Evolutionary conservation across 2,888 invertebrate genomes (phyloP), one percentile per base, ranked within the genome.

Genomic region (Tethea ocularis): DNA sequence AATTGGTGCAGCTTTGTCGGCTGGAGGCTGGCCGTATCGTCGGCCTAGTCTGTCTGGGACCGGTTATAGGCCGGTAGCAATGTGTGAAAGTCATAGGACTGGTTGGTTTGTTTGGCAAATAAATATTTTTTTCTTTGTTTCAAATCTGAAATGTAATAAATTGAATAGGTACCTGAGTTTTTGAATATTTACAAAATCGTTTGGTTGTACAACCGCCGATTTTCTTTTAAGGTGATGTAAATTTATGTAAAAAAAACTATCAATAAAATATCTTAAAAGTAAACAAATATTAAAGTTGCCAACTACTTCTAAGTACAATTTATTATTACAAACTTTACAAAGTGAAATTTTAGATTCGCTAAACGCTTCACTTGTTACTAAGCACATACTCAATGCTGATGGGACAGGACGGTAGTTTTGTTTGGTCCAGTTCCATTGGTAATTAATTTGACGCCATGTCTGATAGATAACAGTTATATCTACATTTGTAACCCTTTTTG

Each of bases 1-100:
- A 91, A 92, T 92, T 91, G 89, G 87, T 84, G 80, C 78, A 80
- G 87, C 89, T 90, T 89, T 90, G 89, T 87, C 88, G 88, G 86
- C 75, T 65, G 72, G 67, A 67, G 63, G 67, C 62, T 20, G 69
- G 71, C 69, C 78, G 73, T 83, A 81, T 81, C 77, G 80, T 73
- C 73, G 75, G 71, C 64, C 67, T 62, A 57, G 60, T 58, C 60
- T 72, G 72, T 83, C 78, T 79, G 83, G 71, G 75, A 75, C 79
- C 74, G 64, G 69, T 69, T 71, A 74, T 72, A 76, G 67, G 57
- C 57, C 38, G 57, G 60, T 61, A 59, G 51, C 65, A 56, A 57
- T 7, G 24, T 60, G 60, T 64, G 58, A 60, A 55, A 59, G 61
- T 61, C 63, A 54, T 23, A 51, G 56, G 67, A 63, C 29, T 10